A percentile compares a stretch with the other conserved stretches of the same genome.
phyloP scores from a whole-genome alignment of 1,140 invertebrate genomes.

The Trichomalopsis sarcophagae region DNA sequence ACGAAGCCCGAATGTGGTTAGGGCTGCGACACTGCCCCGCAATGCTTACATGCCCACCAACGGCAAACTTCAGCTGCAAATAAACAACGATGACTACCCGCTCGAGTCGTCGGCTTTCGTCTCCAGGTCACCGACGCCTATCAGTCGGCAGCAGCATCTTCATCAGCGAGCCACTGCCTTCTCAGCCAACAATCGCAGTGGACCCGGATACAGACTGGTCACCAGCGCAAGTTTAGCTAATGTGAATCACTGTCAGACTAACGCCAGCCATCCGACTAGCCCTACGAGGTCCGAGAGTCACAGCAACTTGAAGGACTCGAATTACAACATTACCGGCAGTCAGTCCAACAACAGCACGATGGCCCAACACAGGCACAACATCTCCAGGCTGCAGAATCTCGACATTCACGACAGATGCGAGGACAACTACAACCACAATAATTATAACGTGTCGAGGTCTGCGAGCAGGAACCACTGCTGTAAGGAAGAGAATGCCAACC shows the following conservation, averaged over 20 bases:
- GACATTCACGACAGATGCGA: conserved; percentile 68
- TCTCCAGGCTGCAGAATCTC: conserved; percentile 64
- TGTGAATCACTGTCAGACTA: conserved; percentile 72
- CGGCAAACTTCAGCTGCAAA: conserved; percentile 72
- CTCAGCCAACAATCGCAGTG: conserved; percentile 61
- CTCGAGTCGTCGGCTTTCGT: conserved; percentile 77
- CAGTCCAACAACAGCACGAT: conserved; percentile 63
- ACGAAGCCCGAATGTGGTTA: conserved; percentile 74
- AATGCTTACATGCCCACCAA: conserved; percentile 79
- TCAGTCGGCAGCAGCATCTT: conserved; percentile 63
- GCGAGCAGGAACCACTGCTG: conserved; percentile 66
- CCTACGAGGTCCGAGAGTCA: conserved; percentile 72
- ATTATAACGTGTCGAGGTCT: conserved; percentile 69
- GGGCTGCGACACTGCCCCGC: conserved; percentile 82
- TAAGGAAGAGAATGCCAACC: conserved; percentile 76
- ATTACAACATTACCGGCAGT: conserved; percentile 70
- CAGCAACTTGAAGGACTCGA: conserved; percentile 73
- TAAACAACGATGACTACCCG: conserved; percentile 73
- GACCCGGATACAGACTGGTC: conserved; percentile 68
- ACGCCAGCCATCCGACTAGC: conserved; percentile 61
- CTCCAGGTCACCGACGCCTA: conserved; percentile 76
- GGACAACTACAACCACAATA: conserved; percentile 71
- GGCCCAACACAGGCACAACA: conserved; percentile 64
- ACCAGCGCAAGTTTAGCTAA: conserved; percentile 77
- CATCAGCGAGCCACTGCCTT: conserved; percentile 59